Percentiles rank a stretch among this genome's conserved stretches.
Evolutionary conservation across 64 coral and sea anemone genomes (phyloP).

Genomic region (Orbicella faveolata): DNA sequence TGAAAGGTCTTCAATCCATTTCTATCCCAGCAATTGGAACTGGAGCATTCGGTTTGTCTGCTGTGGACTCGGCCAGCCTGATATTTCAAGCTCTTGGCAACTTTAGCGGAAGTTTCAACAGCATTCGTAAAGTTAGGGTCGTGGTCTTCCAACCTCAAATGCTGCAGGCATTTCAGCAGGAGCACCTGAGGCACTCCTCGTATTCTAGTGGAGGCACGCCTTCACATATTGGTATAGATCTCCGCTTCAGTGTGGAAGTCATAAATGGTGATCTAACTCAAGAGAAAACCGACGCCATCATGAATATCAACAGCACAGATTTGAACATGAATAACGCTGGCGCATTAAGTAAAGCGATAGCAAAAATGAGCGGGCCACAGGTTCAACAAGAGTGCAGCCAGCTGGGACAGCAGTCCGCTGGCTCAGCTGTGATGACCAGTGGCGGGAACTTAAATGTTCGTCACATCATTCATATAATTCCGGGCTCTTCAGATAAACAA

Average conservation of each 20-base stretch:
- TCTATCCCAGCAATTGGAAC: no score
- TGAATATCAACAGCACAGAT: not conserved
- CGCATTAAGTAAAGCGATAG: not conserved
- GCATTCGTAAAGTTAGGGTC: no score
- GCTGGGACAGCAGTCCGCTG: not conserved
- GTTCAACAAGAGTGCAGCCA: not conserved
- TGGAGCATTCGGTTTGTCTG: no score
- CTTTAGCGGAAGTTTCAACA: no score
- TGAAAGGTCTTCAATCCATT: no score
- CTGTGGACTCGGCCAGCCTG: no score
- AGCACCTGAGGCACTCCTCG: constrained; percentile 19
- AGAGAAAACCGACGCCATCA: not conserved
- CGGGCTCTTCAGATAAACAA: not conserved
- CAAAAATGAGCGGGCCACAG: not conserved
- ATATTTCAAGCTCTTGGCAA: no score
- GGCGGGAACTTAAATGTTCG: not conserved
- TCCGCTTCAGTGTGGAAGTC: not conserved
- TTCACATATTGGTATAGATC: not conserved
- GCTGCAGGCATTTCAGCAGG: not conserved
- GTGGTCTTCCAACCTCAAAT: no score
- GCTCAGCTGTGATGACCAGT: not conserved
- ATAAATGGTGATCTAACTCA: not conserved
- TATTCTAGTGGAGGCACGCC: not conserved
- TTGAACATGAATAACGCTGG: not conserved
- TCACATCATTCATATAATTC: constrained; percentile 12